phyloP scores from a whole-genome alignment of 2,113 vertebrate genomes.

The Phyllopteryx taeniolatus region DNA sequence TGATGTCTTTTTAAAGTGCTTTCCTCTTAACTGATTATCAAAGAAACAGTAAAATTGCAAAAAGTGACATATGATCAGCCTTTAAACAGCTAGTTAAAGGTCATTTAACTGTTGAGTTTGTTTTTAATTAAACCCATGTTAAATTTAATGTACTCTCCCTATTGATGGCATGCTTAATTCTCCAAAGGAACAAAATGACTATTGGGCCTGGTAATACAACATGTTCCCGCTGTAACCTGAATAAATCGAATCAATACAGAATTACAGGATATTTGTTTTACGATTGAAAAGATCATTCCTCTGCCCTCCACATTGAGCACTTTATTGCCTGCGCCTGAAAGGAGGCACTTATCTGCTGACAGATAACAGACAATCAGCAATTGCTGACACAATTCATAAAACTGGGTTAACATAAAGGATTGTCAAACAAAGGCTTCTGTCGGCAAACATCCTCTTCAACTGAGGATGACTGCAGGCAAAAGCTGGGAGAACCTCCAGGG shows the following conservation, averaged over 20 bases:
- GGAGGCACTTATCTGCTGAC: constrained; percentile 66
- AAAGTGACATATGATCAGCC: neutral
- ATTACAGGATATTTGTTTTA: constrained; percentile 65
- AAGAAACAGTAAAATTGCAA: neutral
- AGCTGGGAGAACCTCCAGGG: constrained; percentile 45
- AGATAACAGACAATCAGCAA: constrained; percentile 72
- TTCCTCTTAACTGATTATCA: neutral
- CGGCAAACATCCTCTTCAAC: constrained; percentile 67
- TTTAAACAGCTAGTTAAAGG: neutral
- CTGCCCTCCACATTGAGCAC: constrained; percentile 54
- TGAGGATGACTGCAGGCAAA: constrained; percentile 63
- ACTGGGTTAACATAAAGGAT: constrained; percentile 59
- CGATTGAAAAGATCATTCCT: constrained; percentile 49
- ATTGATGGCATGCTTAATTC: constrained; percentile 29
- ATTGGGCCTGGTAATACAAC: constrained; percentile 35
- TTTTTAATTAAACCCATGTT: constrained; percentile 23
- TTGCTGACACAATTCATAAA: constrained; percentile 77
- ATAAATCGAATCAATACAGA: constrained; percentile 69
- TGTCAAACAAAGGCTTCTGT: constrained; percentile 75
- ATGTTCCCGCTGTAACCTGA: constrained; percentile 44
- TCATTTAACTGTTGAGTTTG: constrained; percentile 18
- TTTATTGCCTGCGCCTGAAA: constrained; percentile 70
- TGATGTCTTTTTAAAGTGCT: constrained; percentile 7
- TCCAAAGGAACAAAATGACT: constrained; percentile 33
- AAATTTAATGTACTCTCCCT: constrained; percentile 25